Evolutionary conservation across 2,113 vertebrate species (phyloP).

Genomic region (Aegithalos caudatus): DNA sequence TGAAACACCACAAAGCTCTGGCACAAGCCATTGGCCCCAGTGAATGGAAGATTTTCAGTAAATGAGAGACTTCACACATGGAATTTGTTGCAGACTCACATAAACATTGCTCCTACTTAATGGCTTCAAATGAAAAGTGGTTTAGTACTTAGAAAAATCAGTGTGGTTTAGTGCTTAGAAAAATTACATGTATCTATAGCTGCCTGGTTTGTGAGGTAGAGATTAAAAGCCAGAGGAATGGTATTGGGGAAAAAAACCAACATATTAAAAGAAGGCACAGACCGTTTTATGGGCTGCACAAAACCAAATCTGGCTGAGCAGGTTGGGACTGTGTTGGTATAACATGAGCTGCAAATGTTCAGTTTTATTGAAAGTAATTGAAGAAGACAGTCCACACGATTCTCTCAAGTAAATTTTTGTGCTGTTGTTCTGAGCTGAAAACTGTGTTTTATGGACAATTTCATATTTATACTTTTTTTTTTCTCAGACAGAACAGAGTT

Average conservation of each 20-base stretch:
- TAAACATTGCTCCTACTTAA: not conserved
- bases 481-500: not conserved
- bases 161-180: not conserved
- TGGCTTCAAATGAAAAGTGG: not conserved
- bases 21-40: not conserved
- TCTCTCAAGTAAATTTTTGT: not conserved
- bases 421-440: slow-evolving; percentile 15
- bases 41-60: not conserved
- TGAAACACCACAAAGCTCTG: not conserved
- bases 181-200: not conserved
- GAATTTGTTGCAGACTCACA: slow-evolving; percentile 9
- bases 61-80: not conserved
- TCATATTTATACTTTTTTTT: not conserved
- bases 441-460: not conserved
- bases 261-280: not conserved
- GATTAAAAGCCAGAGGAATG: not conserved
- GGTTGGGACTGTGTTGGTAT: not conserved
- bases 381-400: slow-evolving; percentile 13
- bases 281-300: not conserved
- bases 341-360: slow-evolving; percentile 58
- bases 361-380: slow-evolving; percentile 66
- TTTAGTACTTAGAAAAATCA: not conserved
- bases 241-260: not conserved
- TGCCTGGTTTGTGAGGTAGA: not conserved
- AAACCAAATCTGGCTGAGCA: not conserved